These are phyloP conservation scores for Tryphoninae sp. DNA, from an alignment of 2,888 invertebrate species.

Conservation along the genomic window DNA sequence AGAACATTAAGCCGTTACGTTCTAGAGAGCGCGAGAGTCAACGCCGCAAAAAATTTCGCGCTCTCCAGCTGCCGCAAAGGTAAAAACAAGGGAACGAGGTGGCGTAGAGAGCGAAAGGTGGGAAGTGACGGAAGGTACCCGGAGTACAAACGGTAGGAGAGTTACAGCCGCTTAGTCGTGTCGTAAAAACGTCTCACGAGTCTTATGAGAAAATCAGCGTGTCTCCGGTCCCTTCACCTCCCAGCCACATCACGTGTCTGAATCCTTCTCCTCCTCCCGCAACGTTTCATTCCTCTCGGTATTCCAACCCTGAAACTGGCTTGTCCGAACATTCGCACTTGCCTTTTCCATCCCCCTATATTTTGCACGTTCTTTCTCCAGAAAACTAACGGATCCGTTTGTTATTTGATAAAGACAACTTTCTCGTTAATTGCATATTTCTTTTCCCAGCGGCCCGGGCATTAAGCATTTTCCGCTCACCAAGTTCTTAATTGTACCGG, in stretches of 20 bases:
- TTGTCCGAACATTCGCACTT: conserved; percentile 14
- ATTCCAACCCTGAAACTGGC: conserved; percentile 42
- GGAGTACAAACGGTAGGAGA: conserved; percentile 63
- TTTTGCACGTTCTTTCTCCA: conserved; percentile 1
- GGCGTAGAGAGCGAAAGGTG: conserved; percentile 49
- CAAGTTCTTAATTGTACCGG: too few species aligned
- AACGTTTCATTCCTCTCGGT: conserved; percentile 24
- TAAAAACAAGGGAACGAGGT: conserved; percentile 69
- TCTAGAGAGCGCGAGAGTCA: conserved; percentile 56
- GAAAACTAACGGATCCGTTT: too few species aligned
- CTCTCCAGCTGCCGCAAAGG: conserved; percentile 53
- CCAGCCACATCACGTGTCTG: conserved; percentile 25
- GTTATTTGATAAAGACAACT: too few species aligned
- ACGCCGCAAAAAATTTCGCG: conserved; percentile 61
- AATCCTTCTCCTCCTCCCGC: conserved; percentile 16
- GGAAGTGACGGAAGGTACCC: conserved; percentile 44
- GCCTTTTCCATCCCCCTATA: conserved; percentile 19
- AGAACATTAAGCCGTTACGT: conserved; percentile 63
- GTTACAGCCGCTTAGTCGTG: conserved; percentile 73
- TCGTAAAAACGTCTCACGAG: conserved; percentile 72
- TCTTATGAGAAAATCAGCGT: conserved; percentile 48
- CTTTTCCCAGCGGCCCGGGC: too few species aligned
- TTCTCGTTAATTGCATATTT: too few species aligned
- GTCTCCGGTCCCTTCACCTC: conserved; percentile 32
- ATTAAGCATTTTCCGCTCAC: too few species aligned